Base-by-base conservation (phyloP, 2,113 vertebrate genomes). In the Apodemus sylvaticus region DNA sequence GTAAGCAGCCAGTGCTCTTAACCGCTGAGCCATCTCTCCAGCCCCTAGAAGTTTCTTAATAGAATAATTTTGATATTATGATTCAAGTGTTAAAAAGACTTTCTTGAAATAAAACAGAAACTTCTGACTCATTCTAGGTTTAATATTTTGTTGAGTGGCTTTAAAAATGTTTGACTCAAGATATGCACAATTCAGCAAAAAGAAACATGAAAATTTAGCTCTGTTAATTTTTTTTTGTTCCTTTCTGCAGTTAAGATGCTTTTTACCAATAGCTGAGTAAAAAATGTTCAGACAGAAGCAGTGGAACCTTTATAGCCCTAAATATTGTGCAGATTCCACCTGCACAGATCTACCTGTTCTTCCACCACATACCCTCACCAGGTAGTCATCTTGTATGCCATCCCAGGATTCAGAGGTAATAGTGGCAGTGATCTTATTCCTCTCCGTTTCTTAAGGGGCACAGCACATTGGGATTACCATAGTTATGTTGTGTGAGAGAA, bases 71-170 rank as follows among this genome's bases (percentile, higher is more conserved):
- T 88, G 51, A 93, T 89, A 73, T 77, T 93, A 81, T 42, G 51
- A 78, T 64, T 82, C 78, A 92, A 36, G 17, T 85, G 83, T 34
- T 74, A 78, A 94, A 94, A 74, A 76, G 42, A 94, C 48, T 79
- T 48, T 64, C 70, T 94, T 95, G 79, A 93, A 93, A 86, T 93
- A 89, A 95, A 92, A 13, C 55, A 73, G 85, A 90, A 88, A 93
- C 36, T 34, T 95, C 45, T 48, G 85, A 64, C 64, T 48, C 36
- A 71, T 94, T 29, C 62, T 93, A 82, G 71, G 68, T 93, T 87
- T 92, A 91, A 60, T 74, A 85, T 95, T 48, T 53, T 92, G 39
- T 89, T 73, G 29, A 48, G 78, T 93, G 71, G 60, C 62, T 94
- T 71, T 70, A 55, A 92, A 92, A 83, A 71, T 90, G 10, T 78